A percentile compares a stretch with the other conserved stretches of the same genome.
These are phyloP conservation scores for Lynx canadensis DNA, from an alignment of 2,113 vertebrate genomes.

Conservation along the genomic window DNA sequence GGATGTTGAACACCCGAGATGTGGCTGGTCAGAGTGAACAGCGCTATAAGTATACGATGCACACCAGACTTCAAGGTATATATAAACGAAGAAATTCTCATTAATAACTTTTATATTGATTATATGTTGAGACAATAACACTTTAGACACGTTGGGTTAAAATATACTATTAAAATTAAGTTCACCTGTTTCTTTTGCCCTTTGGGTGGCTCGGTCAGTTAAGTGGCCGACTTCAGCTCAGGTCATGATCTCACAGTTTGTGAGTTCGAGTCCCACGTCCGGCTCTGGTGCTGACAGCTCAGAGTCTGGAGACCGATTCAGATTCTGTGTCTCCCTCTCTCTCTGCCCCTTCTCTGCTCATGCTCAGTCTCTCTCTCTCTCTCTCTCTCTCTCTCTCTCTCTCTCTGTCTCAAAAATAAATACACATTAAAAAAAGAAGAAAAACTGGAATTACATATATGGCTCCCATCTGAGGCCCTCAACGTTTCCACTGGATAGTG, in stretches of 20 bases:
- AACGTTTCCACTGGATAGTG: background rate
- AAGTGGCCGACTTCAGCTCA: too few species aligned
- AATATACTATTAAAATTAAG: background rate
- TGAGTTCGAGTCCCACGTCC: too few species aligned
- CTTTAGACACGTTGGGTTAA: background rate
- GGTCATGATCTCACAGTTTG: too few species aligned
- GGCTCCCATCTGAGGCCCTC: background rate
- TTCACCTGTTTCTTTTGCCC: background rate
- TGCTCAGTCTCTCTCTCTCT: too few species aligned
- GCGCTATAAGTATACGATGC: background rate
- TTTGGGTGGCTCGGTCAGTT: background rate
- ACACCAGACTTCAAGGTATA: background rate
- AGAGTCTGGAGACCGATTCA: too few species aligned
- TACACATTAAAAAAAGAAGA: too few species aligned
- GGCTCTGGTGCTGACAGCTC: too few species aligned
- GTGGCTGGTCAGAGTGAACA: background rate
- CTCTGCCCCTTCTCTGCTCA: too few species aligned
- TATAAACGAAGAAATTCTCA: background rate
- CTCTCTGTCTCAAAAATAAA: too few species aligned
- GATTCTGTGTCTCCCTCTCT: too few species aligned
- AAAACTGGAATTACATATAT: background rate
- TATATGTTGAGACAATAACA: constrained; percentile 3
- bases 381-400: too few species aligned
- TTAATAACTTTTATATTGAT: background rate
- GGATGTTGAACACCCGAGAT: background rate